phyloP scores from a whole-genome alignment of 2,113 vertebrate species.

The Ia io region DNA sequence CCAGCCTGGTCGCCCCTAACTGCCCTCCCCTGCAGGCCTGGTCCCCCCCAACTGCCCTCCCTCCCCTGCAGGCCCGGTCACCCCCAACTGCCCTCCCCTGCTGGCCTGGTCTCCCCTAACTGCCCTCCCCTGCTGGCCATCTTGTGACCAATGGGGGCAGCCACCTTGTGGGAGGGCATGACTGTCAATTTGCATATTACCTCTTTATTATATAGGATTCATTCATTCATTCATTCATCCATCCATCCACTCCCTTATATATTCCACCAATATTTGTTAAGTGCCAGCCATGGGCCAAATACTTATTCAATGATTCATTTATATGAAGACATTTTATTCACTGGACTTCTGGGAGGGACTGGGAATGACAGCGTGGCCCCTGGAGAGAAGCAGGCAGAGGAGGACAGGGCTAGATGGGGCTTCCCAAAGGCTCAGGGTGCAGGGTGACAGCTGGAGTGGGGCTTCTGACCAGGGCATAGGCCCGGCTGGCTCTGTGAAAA shows the following conservation, averaged over 20 bases:
- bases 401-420: neutral
- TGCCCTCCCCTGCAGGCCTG: too few species aligned
- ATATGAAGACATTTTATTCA: neutral
- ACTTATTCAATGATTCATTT: neutral
- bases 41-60: too few species aligned
- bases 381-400: neutral
- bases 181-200: too few species aligned
- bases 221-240: too few species aligned
- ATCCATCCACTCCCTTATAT: neutral
- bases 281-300: neutral
- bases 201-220: too few species aligned
- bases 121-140: too few species aligned
- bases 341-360: neutral
- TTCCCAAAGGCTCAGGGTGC: neutral
- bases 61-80: too few species aligned
- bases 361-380: neutral
- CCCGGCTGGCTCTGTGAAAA: neutral
- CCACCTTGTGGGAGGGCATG: too few species aligned
- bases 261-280: neutral
- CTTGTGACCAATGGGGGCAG: too few species aligned
- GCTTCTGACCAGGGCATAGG: neutral
- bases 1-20: too few species aligned
- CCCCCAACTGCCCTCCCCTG: too few species aligned
- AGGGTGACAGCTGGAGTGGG: neutral
- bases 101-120: too few species aligned